Evolutionary conservation across 2,797 vertebrate species (phyloP), one percentile per base, ranked within the genome.

Genomic region (Heteromormyrus szaboi): DNA sequence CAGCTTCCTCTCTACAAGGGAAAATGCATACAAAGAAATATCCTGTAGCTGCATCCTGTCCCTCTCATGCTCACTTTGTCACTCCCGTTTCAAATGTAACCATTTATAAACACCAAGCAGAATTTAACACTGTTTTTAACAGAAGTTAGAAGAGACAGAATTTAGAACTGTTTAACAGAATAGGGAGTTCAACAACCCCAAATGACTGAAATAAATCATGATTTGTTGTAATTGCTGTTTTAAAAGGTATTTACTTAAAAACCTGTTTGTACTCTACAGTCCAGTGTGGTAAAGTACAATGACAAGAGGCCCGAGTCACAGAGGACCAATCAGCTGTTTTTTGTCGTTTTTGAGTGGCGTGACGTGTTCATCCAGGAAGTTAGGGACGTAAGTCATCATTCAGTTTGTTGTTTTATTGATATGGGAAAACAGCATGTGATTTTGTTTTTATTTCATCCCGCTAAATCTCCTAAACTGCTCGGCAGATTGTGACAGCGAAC

Each of bases 331-430:
- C 95, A 99, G 92, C 94, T 99, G 59, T 99, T 98, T 92, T 99
- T 99, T 90, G 97, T 97, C 68, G 98, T 98, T 2, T 99, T 99
- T 51, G 97, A 99, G 89, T 99, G 99, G 98, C 96, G 98, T 89
- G 98, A 99, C 91, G 97, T 97, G 54, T 99, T 96, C 59, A 97
- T 98, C 91, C 98, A 99, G 93, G 97, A 98, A 89, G 98, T 99
- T 89, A 95, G 96, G 94, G 96, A 98, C 5, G 99, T 99, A 92
- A 96, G 97, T 96, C 90, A 3, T 19, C 56, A 8, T 89, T 87
- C 72, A 3, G 3, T n/a, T 46, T 81, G 6, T 53, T 85, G 1
- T 56, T 59, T 84, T 54, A 54, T 44, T 14, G 72, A 88, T 19
- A 17, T 4, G 41, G 22, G 29, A 29, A 48, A 59, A 62, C 33